These are phyloP conservation scores for Sander lucioperca DNA, from an alignment of 2,113 vertebrate species.

Conservation along the genomic window DNA sequence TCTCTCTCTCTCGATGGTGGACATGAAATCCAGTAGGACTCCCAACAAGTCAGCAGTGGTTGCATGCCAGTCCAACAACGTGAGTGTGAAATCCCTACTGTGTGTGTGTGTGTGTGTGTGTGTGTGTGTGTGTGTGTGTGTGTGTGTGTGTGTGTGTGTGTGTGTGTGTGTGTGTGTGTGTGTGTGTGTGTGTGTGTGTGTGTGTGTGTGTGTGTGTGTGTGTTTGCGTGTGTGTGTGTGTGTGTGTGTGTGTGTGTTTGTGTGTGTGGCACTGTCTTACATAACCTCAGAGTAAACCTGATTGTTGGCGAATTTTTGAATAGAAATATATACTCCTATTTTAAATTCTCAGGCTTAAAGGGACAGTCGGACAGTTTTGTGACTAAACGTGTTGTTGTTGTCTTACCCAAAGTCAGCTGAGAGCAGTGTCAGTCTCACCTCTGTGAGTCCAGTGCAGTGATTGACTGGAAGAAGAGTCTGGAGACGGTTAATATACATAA, in stretches of 20 bases:
- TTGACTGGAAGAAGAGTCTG: no score
- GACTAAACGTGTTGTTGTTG: neutral
- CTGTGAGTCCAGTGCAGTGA: no score
- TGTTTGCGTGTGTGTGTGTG: neutral
- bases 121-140: slow-evolving; percentile 15
- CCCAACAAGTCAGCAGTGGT: slow-evolving; percentile 47
- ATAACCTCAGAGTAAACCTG: slow-evolving; percentile 5
- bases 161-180: neutral
- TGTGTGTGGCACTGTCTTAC: neutral
- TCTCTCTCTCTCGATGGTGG: slow-evolving; percentile 34
- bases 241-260: neutral
- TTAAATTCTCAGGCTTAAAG: slow-evolving; percentile 5
- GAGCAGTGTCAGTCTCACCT: no score
- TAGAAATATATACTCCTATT: slow-evolving; percentile 1
- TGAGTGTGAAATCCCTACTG: slow-evolving; percentile 36
- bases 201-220: slow-evolving; percentile 15
- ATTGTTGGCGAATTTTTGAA: slow-evolving; percentile 17
- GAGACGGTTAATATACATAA: no score
- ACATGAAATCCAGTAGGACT: slow-evolving; percentile 62
- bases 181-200: neutral
- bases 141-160: slow-evolving; percentile 3
- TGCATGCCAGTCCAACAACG: slow-evolving; percentile 20
- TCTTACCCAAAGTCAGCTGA: neutral
- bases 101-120: slow-evolving; percentile 12
- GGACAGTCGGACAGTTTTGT: neutral